Evolutionary conservation across 2,797 vertebrate species (phyloP).

Genomic region (Tachyglossus aculeatus): DNA sequence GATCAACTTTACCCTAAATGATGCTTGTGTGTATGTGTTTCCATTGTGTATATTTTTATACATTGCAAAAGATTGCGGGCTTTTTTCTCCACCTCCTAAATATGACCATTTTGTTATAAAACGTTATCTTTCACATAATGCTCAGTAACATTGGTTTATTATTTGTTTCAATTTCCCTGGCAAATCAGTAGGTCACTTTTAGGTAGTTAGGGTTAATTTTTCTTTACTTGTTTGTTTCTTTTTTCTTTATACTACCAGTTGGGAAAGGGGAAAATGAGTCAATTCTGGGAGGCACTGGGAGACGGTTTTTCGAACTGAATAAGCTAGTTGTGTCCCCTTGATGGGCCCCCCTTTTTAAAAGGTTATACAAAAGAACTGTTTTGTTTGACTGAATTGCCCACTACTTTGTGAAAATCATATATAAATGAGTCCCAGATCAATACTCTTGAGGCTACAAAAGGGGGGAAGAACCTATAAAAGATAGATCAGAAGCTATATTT

Average conservation of each 20-base stretch:
- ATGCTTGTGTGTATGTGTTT: neutral
- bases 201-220: no score
- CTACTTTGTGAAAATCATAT: conserved; percentile 57
- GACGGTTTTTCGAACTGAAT: conserved; percentile 38
- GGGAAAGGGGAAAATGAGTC: conserved; percentile 21
- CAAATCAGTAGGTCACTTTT: no score
- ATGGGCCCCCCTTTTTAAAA: conserved; percentile 48
- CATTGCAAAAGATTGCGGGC: neutral
- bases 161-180: no score
- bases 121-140: no score
- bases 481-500: conserved; percentile 62
- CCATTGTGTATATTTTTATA: neutral
- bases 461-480: conserved; percentile 37
- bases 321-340: conserved; percentile 41
- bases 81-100: no score
- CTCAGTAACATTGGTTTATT: no score
- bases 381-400: conserved; percentile 39
- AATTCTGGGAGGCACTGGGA: conserved; percentile 20
- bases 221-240: neutral
- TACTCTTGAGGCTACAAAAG: conserved; percentile 51
- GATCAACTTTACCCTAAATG: neutral
- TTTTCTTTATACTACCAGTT: conserved; percentile 19
- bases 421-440: conserved; percentile 61
- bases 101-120: no score
- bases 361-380: conserved; percentile 62